Conservation (phyloP, 1,140 invertebrate species). For the Leptinotarsa lineolata region DNA sequence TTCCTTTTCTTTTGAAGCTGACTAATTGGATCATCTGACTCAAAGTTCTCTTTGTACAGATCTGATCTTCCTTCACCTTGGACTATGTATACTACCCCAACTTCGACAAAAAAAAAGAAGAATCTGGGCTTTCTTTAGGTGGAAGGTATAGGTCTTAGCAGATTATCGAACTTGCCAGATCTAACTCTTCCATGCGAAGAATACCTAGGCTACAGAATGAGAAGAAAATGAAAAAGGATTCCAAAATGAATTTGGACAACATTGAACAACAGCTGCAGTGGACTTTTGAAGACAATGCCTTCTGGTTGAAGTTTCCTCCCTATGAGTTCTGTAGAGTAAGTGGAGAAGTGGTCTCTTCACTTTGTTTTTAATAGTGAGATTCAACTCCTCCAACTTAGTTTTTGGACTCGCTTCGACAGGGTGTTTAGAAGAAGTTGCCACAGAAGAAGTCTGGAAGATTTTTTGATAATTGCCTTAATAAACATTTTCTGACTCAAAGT, state of each 20-base stretch:
- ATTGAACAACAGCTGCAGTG: no score
- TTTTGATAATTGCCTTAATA: no score
- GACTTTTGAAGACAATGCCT: no score
- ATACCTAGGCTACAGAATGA: conserved; percentile 24
- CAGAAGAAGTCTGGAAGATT: no score
- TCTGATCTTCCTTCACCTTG: no score
- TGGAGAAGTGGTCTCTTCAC: conserved; percentile 56
- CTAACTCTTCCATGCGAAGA: conserved; percentile 53
- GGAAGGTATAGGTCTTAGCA: conserved; percentile 52
- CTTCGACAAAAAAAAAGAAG: not conserved
- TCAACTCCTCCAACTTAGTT: conserved; percentile 56
- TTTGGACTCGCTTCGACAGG: conserved; percentile 38
- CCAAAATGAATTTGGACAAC: no score
- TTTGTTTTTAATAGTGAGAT: conserved; percentile 53
- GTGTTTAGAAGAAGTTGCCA: not conserved
- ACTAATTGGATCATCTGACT: no score
- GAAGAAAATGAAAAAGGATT: no score
- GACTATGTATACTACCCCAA: no score
- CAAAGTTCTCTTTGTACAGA: no score
- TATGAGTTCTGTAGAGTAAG: conserved; percentile 49
- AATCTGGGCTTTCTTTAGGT: conserved; percentile 38
- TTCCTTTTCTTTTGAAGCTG: no score
- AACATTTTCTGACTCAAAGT: no score
- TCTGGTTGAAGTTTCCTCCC: not conserved
- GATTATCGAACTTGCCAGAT: conserved; percentile 47